Evolutionary conservation across 1,140 invertebrate species (phyloP).

Genomic region (Euura lappo): DNA sequence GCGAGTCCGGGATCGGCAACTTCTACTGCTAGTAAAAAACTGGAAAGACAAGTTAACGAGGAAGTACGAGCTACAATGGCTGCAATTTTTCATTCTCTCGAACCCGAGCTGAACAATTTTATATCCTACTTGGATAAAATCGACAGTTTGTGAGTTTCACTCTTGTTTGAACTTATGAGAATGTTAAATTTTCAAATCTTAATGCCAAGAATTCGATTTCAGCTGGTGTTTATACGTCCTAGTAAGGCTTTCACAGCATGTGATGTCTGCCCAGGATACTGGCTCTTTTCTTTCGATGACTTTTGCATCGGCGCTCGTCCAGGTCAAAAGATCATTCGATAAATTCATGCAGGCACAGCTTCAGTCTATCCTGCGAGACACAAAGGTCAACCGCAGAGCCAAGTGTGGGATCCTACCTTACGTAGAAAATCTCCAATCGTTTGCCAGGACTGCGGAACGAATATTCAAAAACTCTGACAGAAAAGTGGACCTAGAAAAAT

Average conservation of each 20-base stretch:
- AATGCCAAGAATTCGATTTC: slow-evolving; percentile 42
- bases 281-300: slow-evolving; percentile 91
- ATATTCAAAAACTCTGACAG: slow-evolving; percentile 89
- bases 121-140: slow-evolving; percentile 85
- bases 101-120: slow-evolving; percentile 85
- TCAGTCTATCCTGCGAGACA: slow-evolving; percentile 82
- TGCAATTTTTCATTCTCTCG: slow-evolving; percentile 84
- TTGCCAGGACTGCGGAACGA: slow-evolving; percentile 84
- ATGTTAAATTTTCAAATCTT: slow-evolving; percentile 17
- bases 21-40: slow-evolving; percentile 64
- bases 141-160: slow-evolving; percentile 81
- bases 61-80: slow-evolving; percentile 86
- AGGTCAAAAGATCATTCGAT: slow-evolving; percentile 95
- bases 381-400: slow-evolving; percentile 70
- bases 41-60: slow-evolving; percentile 75
- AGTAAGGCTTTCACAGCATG: slow-evolving; percentile 87
- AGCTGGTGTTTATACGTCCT: slow-evolving; percentile 93
- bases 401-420: slow-evolving; percentile 94
- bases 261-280: slow-evolving; percentile 88
- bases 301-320: slow-evolving; percentile 86
- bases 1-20: slow-evolving; percentile 50
- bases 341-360: slow-evolving; percentile 89
- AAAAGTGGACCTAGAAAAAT: slow-evolving; percentile 94
- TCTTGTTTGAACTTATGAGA: slow-evolving; percentile 12
- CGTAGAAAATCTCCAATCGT: slow-evolving; percentile 88